A percentile compares a stretch with the other conserved stretches of the same genome.
phyloP scores from a whole-genome alignment of 2,888 invertebrate genomes.

The Phyto melanocephala region DNA sequence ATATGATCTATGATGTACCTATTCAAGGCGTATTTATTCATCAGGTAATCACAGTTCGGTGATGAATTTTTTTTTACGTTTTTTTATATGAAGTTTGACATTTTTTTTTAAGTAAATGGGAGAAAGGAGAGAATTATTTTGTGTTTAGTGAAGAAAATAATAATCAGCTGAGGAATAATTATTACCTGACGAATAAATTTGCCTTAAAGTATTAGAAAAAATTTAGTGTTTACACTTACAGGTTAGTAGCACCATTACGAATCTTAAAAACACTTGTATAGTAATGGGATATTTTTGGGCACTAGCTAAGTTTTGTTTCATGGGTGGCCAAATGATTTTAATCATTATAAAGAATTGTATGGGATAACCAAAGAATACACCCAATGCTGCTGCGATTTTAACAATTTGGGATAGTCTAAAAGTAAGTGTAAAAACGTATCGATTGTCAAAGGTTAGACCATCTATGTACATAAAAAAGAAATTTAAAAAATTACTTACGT shows the following conservation, averaged over 20 bases:
- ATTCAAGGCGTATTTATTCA: too few species aligned
- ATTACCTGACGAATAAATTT: too few species aligned
- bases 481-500: constrained; percentile 69
- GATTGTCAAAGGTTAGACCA: too few species aligned
- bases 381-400: constrained; percentile 88
- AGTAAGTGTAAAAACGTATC: not conserved
- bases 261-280: constrained; percentile 86
- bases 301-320: constrained; percentile 81
- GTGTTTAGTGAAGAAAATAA: too few species aligned
- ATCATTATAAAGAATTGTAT: constrained; percentile 98
- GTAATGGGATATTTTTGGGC: constrained; percentile 81
- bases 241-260: constrained; percentile 86
- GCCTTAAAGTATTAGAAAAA: not conserved
- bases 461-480: too few species aligned
- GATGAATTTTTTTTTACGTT: too few species aligned
- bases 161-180: too few species aligned
- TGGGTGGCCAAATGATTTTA: constrained; percentile 90
- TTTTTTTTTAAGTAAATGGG: too few species aligned
- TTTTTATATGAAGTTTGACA: too few species aligned
- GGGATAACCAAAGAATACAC: constrained; percentile 94
- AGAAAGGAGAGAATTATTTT: too few species aligned
- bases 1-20: too few species aligned
- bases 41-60: too few species aligned
- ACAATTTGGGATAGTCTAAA: constrained; percentile 88
- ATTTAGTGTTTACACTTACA: constrained; percentile 85